A percentile compares a stretch with the other conserved stretches of the same genome.
These are phyloP conservation scores for Ischnura elegans DNA, from an alignment of 2,888 invertebrate genomes.

Conservation along the genomic window DNA sequence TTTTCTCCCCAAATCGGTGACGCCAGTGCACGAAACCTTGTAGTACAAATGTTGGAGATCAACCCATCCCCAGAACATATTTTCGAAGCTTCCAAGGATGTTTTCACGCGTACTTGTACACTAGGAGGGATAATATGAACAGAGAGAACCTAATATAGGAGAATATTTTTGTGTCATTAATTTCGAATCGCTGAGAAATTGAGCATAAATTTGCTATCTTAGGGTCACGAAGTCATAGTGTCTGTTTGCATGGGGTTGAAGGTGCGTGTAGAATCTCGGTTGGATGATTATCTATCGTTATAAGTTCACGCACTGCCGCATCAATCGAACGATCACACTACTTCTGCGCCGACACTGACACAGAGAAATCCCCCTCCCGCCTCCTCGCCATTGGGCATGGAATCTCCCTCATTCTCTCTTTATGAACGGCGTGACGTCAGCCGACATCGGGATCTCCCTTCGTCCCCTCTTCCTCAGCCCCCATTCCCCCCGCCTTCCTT, in stretches of 20 bases:
- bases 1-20: neutral
- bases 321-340: slow-evolving; percentile 43
- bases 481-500: neutral
- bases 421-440: slow-evolving; percentile 67
- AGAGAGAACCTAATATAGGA: no score
- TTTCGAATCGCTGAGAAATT: neutral
- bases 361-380: neutral
- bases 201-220: neutral
- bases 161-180: neutral
- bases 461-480: no score
- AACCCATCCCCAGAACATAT: no score
- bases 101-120: no score
- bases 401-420: slow-evolving; percentile 66
- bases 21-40: neutral
- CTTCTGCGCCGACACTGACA: slow-evolving; percentile 8
- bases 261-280: neutral
- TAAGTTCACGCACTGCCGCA: slow-evolving; percentile 50
- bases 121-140: no score
- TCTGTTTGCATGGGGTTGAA: neutral
- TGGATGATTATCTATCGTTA: neutral
- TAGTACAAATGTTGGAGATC: neutral
- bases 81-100: no score
- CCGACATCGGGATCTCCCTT: slow-evolving; percentile 63
- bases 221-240: neutral
- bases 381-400: slow-evolving; percentile 25